A percentile compares a stretch with the other conserved stretches of the same genome.
Evolutionary conservation across 2,888 invertebrate species (phyloP).

Genomic region (Brachypalpus laphriformis): DNA sequence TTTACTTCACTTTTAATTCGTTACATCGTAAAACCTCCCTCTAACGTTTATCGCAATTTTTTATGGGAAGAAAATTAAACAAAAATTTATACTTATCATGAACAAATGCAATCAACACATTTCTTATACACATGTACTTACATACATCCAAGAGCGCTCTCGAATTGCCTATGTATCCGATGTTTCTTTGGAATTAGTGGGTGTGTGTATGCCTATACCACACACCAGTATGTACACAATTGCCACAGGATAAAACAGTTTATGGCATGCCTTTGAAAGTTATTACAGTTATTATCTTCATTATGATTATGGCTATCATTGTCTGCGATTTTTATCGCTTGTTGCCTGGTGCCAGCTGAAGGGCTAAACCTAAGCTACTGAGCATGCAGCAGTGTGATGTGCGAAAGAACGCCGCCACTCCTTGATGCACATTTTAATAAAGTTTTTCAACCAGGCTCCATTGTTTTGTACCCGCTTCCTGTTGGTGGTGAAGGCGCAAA

Average conservation of each 20-base stretch:
- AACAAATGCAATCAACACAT: conserved; percentile 66
- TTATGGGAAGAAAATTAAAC: conserved; percentile 51
- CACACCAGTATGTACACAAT: conserved; percentile 18
- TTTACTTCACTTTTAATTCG: neutral
- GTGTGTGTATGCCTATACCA: conserved; percentile 4
- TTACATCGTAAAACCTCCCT: conserved; percentile 21
- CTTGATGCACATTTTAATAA: conserved; percentile 72
- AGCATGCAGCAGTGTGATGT: conserved; percentile 20
- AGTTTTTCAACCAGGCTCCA: conserved; percentile 26
- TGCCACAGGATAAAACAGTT: conserved; percentile 71
- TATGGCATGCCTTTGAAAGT: conserved; percentile 70
- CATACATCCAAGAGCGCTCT: neutral
- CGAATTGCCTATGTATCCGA: conserved; percentile 37
- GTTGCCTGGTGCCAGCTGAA: conserved; percentile 42
- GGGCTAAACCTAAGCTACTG: conserved; percentile 41
- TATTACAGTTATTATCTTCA: conserved; percentile 72
- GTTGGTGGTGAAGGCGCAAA: neutral
- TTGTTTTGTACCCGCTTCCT: conserved; percentile 1
- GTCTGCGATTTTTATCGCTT: conserved; percentile 73
- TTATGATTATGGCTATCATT: conserved; percentile 71
- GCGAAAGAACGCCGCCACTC: neutral
- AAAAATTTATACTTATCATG: conserved; percentile 48
- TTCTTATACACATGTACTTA: neutral
- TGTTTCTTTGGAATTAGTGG: neutral
- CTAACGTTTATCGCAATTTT: conserved; percentile 42